Evolutionary conservation across 2,797 vertebrate species (phyloP), one percentile per base, ranked within the genome.

Genomic region (Gallinago solitaria): DNA sequence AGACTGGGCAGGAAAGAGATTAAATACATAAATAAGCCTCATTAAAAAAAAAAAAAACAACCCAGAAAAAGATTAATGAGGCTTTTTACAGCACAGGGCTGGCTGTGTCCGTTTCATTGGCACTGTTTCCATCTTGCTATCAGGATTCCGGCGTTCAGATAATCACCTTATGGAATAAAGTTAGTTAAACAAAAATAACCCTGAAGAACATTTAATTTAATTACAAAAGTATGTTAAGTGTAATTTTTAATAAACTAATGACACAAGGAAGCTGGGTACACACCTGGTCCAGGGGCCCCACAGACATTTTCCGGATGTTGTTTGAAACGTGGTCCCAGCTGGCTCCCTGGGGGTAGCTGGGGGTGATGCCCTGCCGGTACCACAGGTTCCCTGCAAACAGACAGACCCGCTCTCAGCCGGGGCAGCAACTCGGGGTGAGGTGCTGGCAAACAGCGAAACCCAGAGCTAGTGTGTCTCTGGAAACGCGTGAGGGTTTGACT

Each of bases 201-300:
- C 47, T 70, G 28, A 76, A 64, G 51, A 73, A 67, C 20, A 60
- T 32, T 35, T 39, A 16, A 74, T 67, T 85, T 69, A n/a, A 45
- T 43, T 71, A 56, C 32, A 73, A 2, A 73, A 69, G 7, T 35
- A 51, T 24, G 2, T 63, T 65, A 79, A 76, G 23, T 7, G 7
- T 32, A 33, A 16, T 43, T 79, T 53, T 61, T 37, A 60, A 53
- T 75, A 48, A 90, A 43, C 16, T 48, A 27, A 28, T 33, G n/a
- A 81, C 32, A 30, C 3, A 47, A 94, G 47, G 41, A 61, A 60
- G 12, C 35, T 41, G 7, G 28, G 48, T 28, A 90, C 97, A 18
- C 67, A 99, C 99, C 99, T 99, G 99, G 97, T 99, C 99, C 96
- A 99, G 97, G 21, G 99, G 99, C 13, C 99, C 99, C 17, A 99